Evolutionary conservation across 2,113 vertebrate genomes (phyloP).

Genomic region (Rhombomys opimus): DNA sequence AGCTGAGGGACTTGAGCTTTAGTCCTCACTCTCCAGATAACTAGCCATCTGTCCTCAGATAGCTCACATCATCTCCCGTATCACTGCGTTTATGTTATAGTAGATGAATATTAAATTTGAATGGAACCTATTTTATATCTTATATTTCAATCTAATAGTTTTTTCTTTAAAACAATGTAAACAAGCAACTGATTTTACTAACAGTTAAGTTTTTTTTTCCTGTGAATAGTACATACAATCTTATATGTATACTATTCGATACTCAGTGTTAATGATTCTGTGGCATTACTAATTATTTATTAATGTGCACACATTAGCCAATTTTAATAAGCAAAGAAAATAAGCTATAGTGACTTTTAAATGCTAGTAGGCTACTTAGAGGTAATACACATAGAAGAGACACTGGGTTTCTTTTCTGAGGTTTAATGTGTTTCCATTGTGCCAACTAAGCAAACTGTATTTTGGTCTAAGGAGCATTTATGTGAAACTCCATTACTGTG

Average conservation of each 20-base stretch:
- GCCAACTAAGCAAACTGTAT: slow-evolving; percentile 21
- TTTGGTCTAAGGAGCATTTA: slow-evolving; percentile 50
- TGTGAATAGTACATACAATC: neutral
- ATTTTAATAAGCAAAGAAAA: neutral
- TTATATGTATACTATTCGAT: neutral
- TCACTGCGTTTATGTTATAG: neutral
- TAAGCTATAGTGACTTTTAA: neutral
- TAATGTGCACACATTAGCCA: neutral
- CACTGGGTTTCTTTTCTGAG: neutral
- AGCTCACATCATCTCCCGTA: neutral
- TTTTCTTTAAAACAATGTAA: neutral
- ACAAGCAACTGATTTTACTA: neutral
- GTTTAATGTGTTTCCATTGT: neutral
- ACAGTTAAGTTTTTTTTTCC: neutral
- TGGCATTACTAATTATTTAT: neutral
- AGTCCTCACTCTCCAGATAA: neutral
- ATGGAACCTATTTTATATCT: neutral
- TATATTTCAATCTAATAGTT: neutral
- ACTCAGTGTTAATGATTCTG: neutral
- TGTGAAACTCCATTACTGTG: slow-evolving; percentile 62
- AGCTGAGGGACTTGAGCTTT: neutral
- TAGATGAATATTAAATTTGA: neutral
- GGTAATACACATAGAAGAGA: neutral
- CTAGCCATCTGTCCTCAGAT: neutral
- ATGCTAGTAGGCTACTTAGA: neutral